Evolutionary conservation across 2,888 invertebrate genomes (phyloP), one percentile per base, ranked within the genome.

Genomic region (Sympetrum striolatum): DNA sequence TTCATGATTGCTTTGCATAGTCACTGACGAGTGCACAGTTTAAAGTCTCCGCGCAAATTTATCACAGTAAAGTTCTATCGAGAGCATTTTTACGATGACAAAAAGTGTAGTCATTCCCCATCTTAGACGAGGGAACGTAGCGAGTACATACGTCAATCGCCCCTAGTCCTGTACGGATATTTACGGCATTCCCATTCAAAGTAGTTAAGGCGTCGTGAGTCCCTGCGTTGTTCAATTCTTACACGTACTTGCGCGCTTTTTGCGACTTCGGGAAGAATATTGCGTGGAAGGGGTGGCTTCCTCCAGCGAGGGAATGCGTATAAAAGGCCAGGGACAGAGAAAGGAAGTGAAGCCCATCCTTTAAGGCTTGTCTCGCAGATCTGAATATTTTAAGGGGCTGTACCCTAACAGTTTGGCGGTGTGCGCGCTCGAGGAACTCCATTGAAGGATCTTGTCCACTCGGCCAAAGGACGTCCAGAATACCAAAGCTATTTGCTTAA

Each of bases 401-500:
- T 35, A 37, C 64, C 86, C 86, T 86, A 60, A 60, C 37, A 86
- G 86, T 64, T 86, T 35, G 86, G 86, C 60, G 86, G 86, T 86
- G 86, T 53, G 37, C 37, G 39, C 18, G 86, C 64, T 37, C 37
- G 82, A 82, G 58, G 82, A 35, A 58, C 58, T 64, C 86, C 86
- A 64, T 86, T 64, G 86, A 86, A 86, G 37, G 86, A 25, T 86
- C 86, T 64, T 86, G 86, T 86, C 86, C 86, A 60, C n/a, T 39
- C 58, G 86, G 60, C 60, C 86, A 60, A 82, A 58, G 82, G 82
- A 31, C 53, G 81, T 82, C 82, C 86, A 86, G 86, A 86, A 86
- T 86, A 86, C 86, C 86, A 60, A 60, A 86, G 64, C 58, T 86
- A 86, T 86, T 60, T 86, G 86, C 86, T 86, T 37, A 86, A 86